A percentile compares a stretch with the other conserved stretches of the same genome.
Evolutionary conservation across 2,113 vertebrate genomes (phyloP).

Genomic region (Phoxinus phoxinus): DNA sequence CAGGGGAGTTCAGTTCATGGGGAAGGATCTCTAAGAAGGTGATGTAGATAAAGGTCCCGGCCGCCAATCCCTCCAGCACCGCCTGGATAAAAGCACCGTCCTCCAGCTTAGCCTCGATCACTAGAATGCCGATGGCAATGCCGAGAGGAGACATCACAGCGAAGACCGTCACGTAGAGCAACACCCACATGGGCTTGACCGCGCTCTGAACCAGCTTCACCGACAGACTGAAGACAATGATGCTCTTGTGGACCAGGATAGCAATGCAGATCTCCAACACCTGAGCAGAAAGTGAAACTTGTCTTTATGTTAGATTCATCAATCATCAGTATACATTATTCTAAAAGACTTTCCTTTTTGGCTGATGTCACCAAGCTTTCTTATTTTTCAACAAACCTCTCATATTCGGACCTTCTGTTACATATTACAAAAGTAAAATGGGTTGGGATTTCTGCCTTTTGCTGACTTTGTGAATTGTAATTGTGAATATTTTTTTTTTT

Average conservation of each 20-base stretch:
- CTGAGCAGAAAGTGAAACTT: slow-evolving; percentile 57
- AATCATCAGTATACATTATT: not conserved
- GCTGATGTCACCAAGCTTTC: not conserved
- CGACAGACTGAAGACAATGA: slow-evolving; percentile 87
- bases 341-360: not conserved
- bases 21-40: slow-evolving; percentile 92
- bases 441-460: too few relatives aligned
- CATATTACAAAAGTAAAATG: too few relatives aligned
- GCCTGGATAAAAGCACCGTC: slow-evolving; percentile 77
- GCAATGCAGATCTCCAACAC: slow-evolving; percentile 86
- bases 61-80: slow-evolving; percentile 83
- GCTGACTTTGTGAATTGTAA: not conserved
- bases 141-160: slow-evolving; percentile 86
- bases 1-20: slow-evolving; percentile 81
- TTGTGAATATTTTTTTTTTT: too few relatives aligned
- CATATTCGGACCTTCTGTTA: not conserved
- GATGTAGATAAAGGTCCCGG: slow-evolving; percentile 88
- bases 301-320: not conserved
- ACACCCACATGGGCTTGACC: slow-evolving; percentile 73
- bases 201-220: slow-evolving; percentile 82
- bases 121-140: slow-evolving; percentile 79
- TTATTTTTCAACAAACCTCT: not conserved
- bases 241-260: slow-evolving; percentile 87
- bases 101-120: slow-evolving; percentile 73
- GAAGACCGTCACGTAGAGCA: slow-evolving; percentile 78